Evolutionary conservation across 2,888 invertebrate genomes (phyloP), one percentile per base, ranked within the genome.

Genomic region (Artemia sp.): DNA sequence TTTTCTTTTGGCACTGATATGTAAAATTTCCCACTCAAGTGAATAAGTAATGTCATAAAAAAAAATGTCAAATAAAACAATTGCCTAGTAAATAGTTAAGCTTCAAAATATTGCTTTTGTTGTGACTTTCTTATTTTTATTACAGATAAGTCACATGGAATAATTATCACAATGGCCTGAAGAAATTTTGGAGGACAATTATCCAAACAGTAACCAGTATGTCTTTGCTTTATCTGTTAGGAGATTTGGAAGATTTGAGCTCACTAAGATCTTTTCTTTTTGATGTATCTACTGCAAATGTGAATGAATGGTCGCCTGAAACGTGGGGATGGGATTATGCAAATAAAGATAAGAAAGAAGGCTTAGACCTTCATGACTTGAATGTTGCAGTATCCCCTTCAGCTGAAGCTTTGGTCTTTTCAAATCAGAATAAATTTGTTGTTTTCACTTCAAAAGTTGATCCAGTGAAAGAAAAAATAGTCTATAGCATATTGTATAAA

Each of bases 371-470:
- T 7, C 77, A 79, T 71, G 76, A 78, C 5, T 78, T 78, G 70
- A 69, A 76, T 8, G 72, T 79, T 24, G 77, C 80, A 8, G 69
- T 80, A 9, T 75, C 77, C 52, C 80, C 81, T n/a, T 75, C 77
- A 51, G 77, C 76, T 71, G 80, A 81, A 72, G 73, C 79, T 51
- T 74, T 80, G 70, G 79, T 77, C 11, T 69, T 80, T 66, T 79
- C 78, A 6, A 75, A 76, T 71, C 74, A 75, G 51, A 76, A 78
- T 52, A 76, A 75, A 72, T 74, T 79, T 53, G 78, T 77, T 10
- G 75, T 79, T 53, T 73, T 80, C 24, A 72, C 74, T 38, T 73
- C 77, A 77, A 72, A 74, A 75, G 72, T n/a, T 10, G 19, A 8
- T 5, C 19, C n/a, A 19, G n/a, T 50, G 19, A 19, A 51, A 19